Conservation (phyloP, 1,140 invertebrate species). For the Potamilus streckersoni region DNA sequence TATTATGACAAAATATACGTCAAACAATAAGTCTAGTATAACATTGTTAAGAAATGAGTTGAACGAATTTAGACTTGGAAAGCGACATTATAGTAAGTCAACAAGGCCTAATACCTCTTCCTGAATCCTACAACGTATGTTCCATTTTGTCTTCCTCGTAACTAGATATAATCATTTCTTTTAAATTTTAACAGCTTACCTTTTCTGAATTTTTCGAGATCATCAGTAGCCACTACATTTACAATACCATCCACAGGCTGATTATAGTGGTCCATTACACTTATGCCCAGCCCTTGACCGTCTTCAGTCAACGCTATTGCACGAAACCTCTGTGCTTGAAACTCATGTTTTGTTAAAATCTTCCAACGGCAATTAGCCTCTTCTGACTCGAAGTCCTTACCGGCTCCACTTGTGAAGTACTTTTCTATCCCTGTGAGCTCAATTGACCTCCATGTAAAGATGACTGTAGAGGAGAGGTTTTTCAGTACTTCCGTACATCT, state of each 20-base stretch:
- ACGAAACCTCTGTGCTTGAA: conserved; percentile 2
- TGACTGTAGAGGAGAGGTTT: neutral
- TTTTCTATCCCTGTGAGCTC: conserved; percentile 4
- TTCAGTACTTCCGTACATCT: too few species aligned
- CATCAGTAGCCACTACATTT: conserved; percentile 32
- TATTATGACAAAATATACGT: too few species aligned
- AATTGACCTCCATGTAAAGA: conserved; percentile 1
- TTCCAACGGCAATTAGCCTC: neutral
- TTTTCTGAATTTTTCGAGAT: conserved; percentile 24
- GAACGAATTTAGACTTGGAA: too few species aligned
- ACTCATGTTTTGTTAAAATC: conserved; percentile 5
- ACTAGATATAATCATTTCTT: conserved; percentile 15
- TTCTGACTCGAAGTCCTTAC: neutral
- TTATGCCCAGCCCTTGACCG: conserved; percentile 3
- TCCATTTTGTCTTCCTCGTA: too few species aligned
- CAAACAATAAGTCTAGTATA: too few species aligned
- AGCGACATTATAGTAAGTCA: too few species aligned
- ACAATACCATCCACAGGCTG: conserved; percentile 39
- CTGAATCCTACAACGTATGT: too few species aligned
- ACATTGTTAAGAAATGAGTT: too few species aligned
- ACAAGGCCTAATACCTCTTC: too few species aligned
- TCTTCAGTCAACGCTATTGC: conserved; percentile 6
- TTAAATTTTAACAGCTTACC: conserved; percentile 18
- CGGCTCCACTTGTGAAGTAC: neutral
- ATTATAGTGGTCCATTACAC: neutral